Conservation (phyloP, 2,113 vertebrate genomes). For the Acinonyx jubatus region DNA sequence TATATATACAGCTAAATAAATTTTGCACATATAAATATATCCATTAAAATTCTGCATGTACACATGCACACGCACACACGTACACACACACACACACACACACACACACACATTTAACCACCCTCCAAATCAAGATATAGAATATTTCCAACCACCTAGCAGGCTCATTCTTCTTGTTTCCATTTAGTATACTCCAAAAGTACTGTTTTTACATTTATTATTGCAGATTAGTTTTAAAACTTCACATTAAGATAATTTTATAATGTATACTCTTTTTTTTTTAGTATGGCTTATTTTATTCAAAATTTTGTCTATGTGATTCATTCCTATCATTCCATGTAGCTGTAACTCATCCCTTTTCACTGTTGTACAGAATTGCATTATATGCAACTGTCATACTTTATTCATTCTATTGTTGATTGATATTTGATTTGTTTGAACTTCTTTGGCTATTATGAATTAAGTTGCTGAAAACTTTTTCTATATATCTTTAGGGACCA, state of each 20-base stretch:
- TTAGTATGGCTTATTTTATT: background rate
- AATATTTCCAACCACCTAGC: background rate
- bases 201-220: background rate
- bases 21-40: background rate
- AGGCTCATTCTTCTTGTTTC: background rate
- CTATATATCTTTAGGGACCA: background rate
- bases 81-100: too few relatives aligned
- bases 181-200: background rate
- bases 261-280: background rate
- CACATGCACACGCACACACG: background rate
- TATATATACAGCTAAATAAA: background rate
- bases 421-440: background rate
- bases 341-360: background rate
- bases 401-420: background rate
- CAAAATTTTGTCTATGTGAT: background rate
- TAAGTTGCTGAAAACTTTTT: background rate
- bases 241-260: background rate
- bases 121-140: background rate
- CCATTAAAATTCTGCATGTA: background rate
- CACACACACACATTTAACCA: background rate
- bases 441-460: background rate
- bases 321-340: background rate
- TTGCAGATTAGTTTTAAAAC: background rate
- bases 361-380: background rate
- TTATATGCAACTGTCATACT: background rate